Percentiles rank a stretch among this genome's conserved stretches.
These are phyloP conservation scores for Lophius piscatorius DNA, from an alignment of 2,113 vertebrate genomes.

Conservation along the genomic window DNA sequence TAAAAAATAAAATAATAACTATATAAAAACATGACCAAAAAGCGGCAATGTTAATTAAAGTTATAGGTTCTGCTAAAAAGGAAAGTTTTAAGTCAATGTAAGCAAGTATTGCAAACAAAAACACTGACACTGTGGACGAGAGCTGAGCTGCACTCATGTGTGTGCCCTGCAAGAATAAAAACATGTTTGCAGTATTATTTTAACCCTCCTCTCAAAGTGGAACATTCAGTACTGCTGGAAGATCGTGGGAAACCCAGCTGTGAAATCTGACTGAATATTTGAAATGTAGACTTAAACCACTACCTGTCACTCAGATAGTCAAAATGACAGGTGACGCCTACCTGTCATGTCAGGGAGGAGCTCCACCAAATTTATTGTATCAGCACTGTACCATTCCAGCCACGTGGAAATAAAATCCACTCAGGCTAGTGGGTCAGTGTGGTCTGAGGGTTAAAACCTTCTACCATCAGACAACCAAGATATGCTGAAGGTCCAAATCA, in stretches of 20 bases:
- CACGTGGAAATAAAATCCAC: background rate
- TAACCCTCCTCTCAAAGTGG: background rate
- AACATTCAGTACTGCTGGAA: background rate
- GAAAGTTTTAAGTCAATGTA: too few species aligned
- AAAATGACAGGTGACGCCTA: background rate
- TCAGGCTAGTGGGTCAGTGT: background rate
- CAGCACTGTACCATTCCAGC: background rate
- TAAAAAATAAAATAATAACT: too few species aligned
- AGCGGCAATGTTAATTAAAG: too few species aligned
- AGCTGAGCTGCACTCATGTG: too few species aligned
- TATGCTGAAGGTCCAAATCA: background rate
- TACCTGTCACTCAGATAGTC: slow-evolving; percentile 12
- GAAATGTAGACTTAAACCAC: slow-evolving; percentile 8
- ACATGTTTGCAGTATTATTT: too few species aligned
- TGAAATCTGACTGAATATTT: background rate
- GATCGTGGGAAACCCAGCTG: slow-evolving; percentile 28
- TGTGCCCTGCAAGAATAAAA: too few species aligned
- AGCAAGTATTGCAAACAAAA: too few species aligned
- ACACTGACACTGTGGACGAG: too few species aligned
- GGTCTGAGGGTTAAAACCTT: too few species aligned
- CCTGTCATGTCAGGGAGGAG: background rate
- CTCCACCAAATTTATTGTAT: slow-evolving; percentile 6
- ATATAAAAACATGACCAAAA: too few species aligned
- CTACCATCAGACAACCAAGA: background rate
- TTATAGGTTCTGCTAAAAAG: too few species aligned